Percentiles rank a stretch among this genome's conserved stretches.
Evolutionary conservation across 1,140 invertebrate species (phyloP).

Genomic region (Leptoteleia sp.): DNA sequence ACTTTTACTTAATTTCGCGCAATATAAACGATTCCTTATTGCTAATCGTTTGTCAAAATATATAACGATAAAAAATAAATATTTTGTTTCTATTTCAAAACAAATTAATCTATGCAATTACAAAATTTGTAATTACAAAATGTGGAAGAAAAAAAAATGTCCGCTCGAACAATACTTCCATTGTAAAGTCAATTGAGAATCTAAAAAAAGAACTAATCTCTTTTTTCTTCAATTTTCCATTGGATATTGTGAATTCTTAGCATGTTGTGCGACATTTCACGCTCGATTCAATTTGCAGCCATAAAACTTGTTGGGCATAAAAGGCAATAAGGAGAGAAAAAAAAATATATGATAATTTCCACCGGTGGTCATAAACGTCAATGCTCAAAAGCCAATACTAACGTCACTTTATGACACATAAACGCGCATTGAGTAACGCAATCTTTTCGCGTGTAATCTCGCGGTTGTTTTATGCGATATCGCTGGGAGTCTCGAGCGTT

Average conservation of each 20-base stretch:
- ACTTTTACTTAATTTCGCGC: too few species aligned
- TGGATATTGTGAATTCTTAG: constrained; percentile 3
- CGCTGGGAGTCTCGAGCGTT: constrained; percentile 12
- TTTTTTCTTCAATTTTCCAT: not conserved
- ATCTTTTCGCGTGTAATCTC: constrained; percentile 46
- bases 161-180: too few species aligned
- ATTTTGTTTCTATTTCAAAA: too few species aligned
- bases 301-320: constrained; percentile 8
- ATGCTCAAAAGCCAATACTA: constrained; percentile 31
- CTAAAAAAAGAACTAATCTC: too few species aligned
- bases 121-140: too few species aligned
- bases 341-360: constrained; percentile 33
- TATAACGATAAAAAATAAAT: too few species aligned
- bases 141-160: too few species aligned
- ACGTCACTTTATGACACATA: constrained; percentile 46
- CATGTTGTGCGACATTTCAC: constrained; percentile 8
- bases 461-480: constrained; percentile 45
- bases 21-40: too few species aligned
- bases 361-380: constrained; percentile 28
- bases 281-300: constrained; percentile 19
- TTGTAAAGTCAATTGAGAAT: too few species aligned
- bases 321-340: constrained; percentile 9
- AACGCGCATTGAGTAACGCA: constrained; percentile 31
- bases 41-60: too few species aligned
- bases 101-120: too few species aligned